A percentile compares a stretch with the other conserved stretches of the same genome.
Conservation (phyloP, 2,888 invertebrate genomes). For the Cenopis cana region DNA sequence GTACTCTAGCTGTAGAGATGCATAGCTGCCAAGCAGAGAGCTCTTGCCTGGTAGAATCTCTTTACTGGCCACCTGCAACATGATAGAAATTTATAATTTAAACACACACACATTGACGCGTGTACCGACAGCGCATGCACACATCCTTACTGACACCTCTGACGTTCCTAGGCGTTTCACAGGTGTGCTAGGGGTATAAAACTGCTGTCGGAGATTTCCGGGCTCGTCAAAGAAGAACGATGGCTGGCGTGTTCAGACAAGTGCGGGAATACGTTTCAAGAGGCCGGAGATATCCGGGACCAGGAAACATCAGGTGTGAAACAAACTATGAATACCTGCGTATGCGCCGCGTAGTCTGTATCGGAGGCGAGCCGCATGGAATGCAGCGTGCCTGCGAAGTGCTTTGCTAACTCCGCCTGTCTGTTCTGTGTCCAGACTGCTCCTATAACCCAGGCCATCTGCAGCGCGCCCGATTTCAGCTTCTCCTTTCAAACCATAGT, state of each 20-base stretch:
- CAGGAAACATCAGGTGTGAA: too few species aligned
- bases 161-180: too few species aligned
- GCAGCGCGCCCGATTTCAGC: constrained; percentile 80
- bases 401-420: constrained; percentile 85
- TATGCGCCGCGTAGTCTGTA: constrained; percentile 77
- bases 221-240: too few species aligned
- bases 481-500: constrained; percentile 71
- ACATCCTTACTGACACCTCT: too few species aligned
- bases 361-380: constrained; percentile 86
- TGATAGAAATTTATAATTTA: background rate
- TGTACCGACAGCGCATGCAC: too few species aligned
- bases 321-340: constrained; percentile 57
- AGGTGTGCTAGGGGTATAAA: too few species aligned
- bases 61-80: constrained; percentile 70
- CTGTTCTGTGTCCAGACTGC: constrained; percentile 87
- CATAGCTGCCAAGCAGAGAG: constrained; percentile 70
- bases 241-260: too few species aligned
- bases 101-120: too few species aligned
- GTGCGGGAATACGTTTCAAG: too few species aligned
- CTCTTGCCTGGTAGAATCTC: constrained; percentile 78
- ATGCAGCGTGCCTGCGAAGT: constrained; percentile 85
- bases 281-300: too few species aligned
- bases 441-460: constrained; percentile 89
- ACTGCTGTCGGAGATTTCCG: too few species aligned
- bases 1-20: constrained; percentile 76